Conservation (phyloP, 2,113 vertebrate species). For the Scopus umbretta region DNA sequence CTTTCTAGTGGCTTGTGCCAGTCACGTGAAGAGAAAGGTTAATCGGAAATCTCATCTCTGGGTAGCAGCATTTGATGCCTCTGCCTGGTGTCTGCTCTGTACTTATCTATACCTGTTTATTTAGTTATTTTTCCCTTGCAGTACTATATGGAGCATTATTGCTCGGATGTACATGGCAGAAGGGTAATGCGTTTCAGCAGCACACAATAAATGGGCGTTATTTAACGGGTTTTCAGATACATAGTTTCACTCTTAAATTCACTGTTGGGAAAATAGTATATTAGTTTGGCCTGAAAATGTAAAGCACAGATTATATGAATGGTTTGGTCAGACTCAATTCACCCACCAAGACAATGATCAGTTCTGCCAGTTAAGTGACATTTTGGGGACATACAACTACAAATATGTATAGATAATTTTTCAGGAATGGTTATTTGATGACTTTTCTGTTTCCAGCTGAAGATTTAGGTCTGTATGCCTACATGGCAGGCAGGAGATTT, state of each 20-base stretch:
- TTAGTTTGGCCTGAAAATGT: conserved; percentile 38
- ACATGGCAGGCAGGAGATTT: background rate
- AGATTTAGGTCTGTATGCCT: conserved; percentile 1
- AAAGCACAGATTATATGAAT: conserved; percentile 2
- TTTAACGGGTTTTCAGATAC: background rate
- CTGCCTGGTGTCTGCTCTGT: background rate
- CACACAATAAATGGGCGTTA: background rate
- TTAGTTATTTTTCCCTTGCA: background rate
- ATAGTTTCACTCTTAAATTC: background rate
- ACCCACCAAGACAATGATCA: background rate
- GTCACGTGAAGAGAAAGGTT: background rate
- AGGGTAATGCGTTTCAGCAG: background rate
- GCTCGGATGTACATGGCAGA: background rate
- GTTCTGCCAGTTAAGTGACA: conserved; percentile 51
- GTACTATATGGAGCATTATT: background rate
- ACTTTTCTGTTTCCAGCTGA: conserved; percentile 1
- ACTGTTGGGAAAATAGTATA: background rate
- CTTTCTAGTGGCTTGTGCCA: background rate
- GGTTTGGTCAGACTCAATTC: conserved; percentile 31
- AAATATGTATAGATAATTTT: conserved; percentile 22
- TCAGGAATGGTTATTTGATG: conserved; percentile 12
- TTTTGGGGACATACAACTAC: background rate
- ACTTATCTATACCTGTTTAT: background rate
- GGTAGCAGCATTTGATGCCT: background rate
- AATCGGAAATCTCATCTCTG: background rate